Evolutionary conservation across 2,797 vertebrate species (phyloP).

Genomic region (Meriones psammophilus): DNA sequence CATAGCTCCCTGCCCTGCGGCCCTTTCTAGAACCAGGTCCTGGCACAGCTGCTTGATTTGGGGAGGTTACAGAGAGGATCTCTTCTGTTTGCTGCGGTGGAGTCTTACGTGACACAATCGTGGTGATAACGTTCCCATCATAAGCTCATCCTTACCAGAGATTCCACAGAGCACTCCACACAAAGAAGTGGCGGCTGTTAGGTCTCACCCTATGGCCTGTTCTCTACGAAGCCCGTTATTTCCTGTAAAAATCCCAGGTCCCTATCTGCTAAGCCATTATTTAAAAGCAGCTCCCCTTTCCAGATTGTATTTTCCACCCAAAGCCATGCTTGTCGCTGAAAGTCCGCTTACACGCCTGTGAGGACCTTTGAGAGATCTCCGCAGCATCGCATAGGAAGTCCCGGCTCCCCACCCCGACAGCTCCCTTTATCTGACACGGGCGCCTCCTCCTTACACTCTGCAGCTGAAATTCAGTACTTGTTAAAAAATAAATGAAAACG

Average conservation of each 20-base stretch:
- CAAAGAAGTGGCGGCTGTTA: no score
- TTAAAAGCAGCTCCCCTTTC: not conserved
- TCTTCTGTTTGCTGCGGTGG: no score
- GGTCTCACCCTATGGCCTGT: not conserved
- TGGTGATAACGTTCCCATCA: no score
- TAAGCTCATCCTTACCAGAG: no score
- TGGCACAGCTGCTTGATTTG: no score
- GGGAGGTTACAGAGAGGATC: no score
- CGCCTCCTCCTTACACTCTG: not conserved
- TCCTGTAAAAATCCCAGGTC: not conserved
- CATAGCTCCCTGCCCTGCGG: no score
- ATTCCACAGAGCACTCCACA: no score
- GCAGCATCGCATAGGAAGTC: no score
- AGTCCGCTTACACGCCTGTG: no score
- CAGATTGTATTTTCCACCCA: not conserved
- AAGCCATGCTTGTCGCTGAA: not conserved
- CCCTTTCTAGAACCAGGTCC: no score
- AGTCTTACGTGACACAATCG: no score
- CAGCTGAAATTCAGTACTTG: not conserved
- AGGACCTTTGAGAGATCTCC: not conserved
- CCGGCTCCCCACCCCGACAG: rapidly evolving
- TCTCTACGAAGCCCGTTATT: not conserved
- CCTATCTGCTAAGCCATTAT: not conserved
- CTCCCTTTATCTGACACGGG: not conserved
- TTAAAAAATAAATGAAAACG: not conserved